Evolutionary conservation across 2,888 invertebrate species (phyloP).

Genomic region (Ethmia dodecea): DNA sequence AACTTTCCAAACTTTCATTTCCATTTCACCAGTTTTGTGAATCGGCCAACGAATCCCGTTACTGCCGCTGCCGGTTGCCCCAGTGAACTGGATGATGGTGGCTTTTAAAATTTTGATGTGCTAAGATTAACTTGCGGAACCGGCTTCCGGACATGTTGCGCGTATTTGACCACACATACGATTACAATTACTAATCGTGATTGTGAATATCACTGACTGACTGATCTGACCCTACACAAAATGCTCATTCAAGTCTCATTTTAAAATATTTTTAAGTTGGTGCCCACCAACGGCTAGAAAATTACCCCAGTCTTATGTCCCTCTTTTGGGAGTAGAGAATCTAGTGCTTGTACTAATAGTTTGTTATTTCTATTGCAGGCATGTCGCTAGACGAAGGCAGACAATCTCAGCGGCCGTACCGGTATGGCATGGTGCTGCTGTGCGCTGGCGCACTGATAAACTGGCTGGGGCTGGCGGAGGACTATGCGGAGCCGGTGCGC

Average conservation of each 20-base stretch:
- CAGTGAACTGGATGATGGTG: constrained; percentile 49
- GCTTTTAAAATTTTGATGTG: constrained; percentile 42
- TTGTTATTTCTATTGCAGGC: constrained; percentile 47
- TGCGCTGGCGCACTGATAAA: constrained; percentile 85
- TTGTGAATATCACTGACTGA: too few relatives aligned
- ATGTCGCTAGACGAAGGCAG: constrained; percentile 82
- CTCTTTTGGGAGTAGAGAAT: too few relatives aligned
- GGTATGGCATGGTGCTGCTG: constrained; percentile 84
- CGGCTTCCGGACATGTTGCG: too few relatives aligned
- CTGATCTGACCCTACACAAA: too few relatives aligned
- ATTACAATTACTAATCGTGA: too few relatives aligned
- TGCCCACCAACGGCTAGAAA: too few relatives aligned
- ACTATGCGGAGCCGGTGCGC: constrained; percentile 83
- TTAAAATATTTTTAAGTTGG: too few relatives aligned
- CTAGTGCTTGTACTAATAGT: background rate
- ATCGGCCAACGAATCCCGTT: constrained; percentile 49
- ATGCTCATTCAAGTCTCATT: too few relatives aligned
- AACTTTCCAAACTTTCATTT: constrained; percentile 71
- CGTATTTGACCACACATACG: too few relatives aligned
- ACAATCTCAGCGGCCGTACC: constrained; percentile 83
- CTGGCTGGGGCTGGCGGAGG: constrained; percentile 85
- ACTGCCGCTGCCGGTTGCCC: constrained; percentile 49
- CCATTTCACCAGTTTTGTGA: constrained; percentile 44
- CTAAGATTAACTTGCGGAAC: constrained; percentile 19
- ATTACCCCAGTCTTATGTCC: too few relatives aligned